These are phyloP conservation scores for Leptestheria dahalacensis DNA, from an alignment of 1,140 invertebrate species.

Conservation along the genomic window DNA sequence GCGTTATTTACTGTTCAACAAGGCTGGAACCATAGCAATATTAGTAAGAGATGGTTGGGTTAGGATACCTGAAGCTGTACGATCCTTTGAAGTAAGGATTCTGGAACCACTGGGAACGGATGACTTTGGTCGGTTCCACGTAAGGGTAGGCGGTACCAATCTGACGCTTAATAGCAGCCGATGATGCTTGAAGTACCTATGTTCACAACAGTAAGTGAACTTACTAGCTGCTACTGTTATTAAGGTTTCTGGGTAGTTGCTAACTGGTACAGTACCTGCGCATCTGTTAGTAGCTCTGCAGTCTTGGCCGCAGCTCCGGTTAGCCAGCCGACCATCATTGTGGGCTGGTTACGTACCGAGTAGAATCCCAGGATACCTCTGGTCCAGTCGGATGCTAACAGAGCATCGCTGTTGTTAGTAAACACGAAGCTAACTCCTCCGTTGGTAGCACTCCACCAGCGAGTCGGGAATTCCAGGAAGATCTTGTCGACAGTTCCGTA, in stretches of 20 bases:
- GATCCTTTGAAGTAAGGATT: slow-evolving; percentile 44
- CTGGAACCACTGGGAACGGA: slow-evolving; percentile 43
- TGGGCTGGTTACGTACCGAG: slow-evolving; percentile 43
- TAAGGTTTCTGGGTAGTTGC: no score
- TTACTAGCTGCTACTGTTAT: no score
- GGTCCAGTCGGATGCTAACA: no score
- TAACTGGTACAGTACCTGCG: slow-evolving; percentile 31
- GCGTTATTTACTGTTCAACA: no score
- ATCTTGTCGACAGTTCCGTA: slow-evolving; percentile 57
- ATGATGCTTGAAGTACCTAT: no score
- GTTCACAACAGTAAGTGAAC: no score
- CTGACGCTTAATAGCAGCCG: slow-evolving; percentile 22
- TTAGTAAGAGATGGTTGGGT: no score
- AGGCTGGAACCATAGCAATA: no score
- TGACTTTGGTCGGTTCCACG: slow-evolving; percentile 27
- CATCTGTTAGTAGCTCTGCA: slow-evolving; percentile 35
- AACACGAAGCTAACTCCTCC: slow-evolving; percentile 16
- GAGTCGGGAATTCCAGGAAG: slow-evolving; percentile 46
- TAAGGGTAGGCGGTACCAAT: slow-evolving; percentile 24
- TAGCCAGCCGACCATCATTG: slow-evolving; percentile 47
- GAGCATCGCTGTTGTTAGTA: no score
- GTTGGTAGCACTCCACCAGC: slow-evolving; percentile 32
- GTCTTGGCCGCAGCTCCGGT: slow-evolving; percentile 36
- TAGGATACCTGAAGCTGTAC: slow-evolving; percentile 40
- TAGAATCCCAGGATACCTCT: slow-evolving; percentile 47